Conservation (phyloP, 2,113 vertebrate species). For the Ranitomeya variabilis region DNA sequence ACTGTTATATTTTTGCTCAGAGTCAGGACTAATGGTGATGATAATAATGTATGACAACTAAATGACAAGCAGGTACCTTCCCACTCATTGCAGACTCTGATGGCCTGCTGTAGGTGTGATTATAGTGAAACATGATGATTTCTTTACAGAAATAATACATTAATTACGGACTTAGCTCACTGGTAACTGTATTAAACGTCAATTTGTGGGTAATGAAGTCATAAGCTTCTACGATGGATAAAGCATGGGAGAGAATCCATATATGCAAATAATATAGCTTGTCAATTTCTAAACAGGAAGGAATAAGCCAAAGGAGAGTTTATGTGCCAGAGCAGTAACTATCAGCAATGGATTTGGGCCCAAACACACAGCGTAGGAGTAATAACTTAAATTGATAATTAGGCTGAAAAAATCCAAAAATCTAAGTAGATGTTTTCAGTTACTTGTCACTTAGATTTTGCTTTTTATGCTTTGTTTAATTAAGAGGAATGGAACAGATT, state of each 20-base stretch:
- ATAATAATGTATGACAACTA: background rate
- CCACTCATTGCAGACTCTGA: constrained; percentile 7
- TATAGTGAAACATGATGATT: constrained; percentile 10
- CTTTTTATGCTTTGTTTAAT: background rate
- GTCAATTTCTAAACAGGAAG: background rate
- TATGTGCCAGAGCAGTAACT: background rate
- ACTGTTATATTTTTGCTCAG: background rate
- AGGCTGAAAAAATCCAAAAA: background rate
- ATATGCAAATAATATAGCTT: constrained; percentile 12
- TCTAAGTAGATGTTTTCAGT: background rate
- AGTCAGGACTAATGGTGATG: background rate
- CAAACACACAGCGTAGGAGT: background rate
- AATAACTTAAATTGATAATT: background rate
- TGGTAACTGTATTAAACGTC: constrained; percentile 23
- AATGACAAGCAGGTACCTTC: background rate
- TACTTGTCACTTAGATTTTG: background rate
- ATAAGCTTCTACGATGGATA: background rate
- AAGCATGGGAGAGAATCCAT: constrained; percentile 23
- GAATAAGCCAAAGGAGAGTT: background rate
- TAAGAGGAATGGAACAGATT: background rate
- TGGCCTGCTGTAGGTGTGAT: background rate
- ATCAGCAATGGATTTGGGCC: background rate
- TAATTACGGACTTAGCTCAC: background rate
- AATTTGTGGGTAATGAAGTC: constrained; percentile 28
- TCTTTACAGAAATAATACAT: constrained; percentile 13